Percentiles rank a stretch among this genome's conserved stretches.
Conservation (phyloP, 2,113 vertebrate genomes). For the Elanoides forficatus region DNA sequence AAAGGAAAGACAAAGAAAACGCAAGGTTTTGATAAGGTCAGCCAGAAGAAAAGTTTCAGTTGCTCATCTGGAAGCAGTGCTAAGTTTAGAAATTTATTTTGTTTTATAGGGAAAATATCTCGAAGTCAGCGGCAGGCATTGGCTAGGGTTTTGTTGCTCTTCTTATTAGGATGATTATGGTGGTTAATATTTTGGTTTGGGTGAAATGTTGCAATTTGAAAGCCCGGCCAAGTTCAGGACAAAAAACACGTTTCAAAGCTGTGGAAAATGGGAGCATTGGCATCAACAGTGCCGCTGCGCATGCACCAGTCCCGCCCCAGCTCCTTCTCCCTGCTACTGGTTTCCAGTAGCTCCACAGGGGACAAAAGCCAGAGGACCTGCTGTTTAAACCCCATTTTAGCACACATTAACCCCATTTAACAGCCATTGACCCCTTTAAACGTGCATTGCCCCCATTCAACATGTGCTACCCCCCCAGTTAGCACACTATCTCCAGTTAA, state of each 20-base stretch:
- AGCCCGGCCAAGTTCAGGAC: not conserved
- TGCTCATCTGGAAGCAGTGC: not conserved
- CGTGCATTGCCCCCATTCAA: too few species aligned
- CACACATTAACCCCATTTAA: not conserved
- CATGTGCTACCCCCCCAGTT: not conserved
- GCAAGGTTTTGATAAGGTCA: not conserved
- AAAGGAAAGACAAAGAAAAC: accelerated
- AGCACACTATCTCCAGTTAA: not conserved
- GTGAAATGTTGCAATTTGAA: not conserved
- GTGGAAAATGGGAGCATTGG: not conserved
- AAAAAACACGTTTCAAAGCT: not conserved
- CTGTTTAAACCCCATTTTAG: not conserved
- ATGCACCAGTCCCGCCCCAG: not conserved
- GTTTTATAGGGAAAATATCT: not conserved
- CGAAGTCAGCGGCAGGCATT: not conserved
- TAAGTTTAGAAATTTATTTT: not conserved
- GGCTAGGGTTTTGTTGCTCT: not conserved
- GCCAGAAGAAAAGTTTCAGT: not conserved
- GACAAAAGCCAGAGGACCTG: not conserved
- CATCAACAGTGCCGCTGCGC: accelerated
- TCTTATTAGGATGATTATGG: not conserved
- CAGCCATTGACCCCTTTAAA: too few species aligned
- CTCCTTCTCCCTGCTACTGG: not conserved
- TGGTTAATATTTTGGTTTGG: not conserved
- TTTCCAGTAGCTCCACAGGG: not conserved